Base-by-base conservation (phyloP, 2,113 vertebrate species). In the Calyptommatus sinebrachiatus region DNA sequence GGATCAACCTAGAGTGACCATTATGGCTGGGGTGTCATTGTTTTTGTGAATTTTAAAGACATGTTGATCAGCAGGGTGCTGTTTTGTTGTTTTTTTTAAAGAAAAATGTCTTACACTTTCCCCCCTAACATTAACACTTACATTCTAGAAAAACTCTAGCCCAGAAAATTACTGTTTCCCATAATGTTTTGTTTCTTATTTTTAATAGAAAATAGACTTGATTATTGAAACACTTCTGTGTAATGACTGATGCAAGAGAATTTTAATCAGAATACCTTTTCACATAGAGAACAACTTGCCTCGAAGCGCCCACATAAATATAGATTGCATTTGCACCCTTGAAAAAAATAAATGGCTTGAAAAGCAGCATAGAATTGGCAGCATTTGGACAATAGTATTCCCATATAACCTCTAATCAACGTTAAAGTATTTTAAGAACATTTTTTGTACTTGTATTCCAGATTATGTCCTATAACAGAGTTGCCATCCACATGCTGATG, bases 1-100 rank as follows among this genome's bases (percentile, higher is more conserved):
- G 7, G 29, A 14, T 0, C 57, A 7, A 22, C 20, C 28, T 20
- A 57, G 12, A 22, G 18, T 78, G 70, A 16, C 41, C n/a, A 18
- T 0, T 57, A 69, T 2, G 0, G 0, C 0, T 74, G 50, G 50
- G 76, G 0, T 0, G 0, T 0, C 2, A 53, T 2, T 16, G 1
- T 68, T 72, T 31, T 72, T 35, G 66, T 16, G 3, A 65, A 18
- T 11, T 66, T 1, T 61, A 20, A 84, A 74, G 1, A 0, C 71
- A 41, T 85, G 8, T 60, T 81, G 11, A 20, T 1, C 0, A 72
- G 0, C 5, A 67, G 8, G 8, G 2, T n/a, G n/a, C n/a, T n/a
- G n/a, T n/a, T n/a, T n/a, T n/a, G 21, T 20, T 67, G n/a, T 73
- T 20, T 71, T 63, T n/a, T 29, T 35, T 61, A 57, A 57, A 29